Base-by-base conservation (phyloP, 2,113 vertebrate genomes). In the Ptyas mucosa region DNA sequence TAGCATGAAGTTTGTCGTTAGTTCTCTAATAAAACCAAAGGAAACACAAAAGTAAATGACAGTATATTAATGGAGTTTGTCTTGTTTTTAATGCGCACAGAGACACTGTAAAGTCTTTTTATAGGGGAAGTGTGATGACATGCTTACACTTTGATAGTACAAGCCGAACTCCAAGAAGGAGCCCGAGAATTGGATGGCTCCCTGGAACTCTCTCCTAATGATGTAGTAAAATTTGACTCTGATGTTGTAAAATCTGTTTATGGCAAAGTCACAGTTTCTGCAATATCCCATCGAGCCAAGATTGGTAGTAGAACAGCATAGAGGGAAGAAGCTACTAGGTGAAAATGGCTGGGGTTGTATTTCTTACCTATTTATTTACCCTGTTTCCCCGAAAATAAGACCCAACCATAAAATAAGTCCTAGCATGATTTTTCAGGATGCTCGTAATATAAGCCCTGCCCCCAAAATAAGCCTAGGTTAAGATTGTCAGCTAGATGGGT, bases 211-310 rank as follows among this genome's bases (percentile, higher is more conserved):
- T 97, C 95, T 91, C 93, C 96, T 98, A 98, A 98, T 98, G 97
- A 98, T 98, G 97, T 94, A 96, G 96, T 98, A 98, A 98, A 98
- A 98, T 97, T 97, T 97, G 97, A 98, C 97, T 97, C 97, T 98
- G 97, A 98, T 98, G 98, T 97, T 98, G 97, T 98, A 98, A 98
- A 98, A 97, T 98, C 97, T 97, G 98, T 98, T 98, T 98, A 98
- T 97, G 94, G 96, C 94, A 95, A 98, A 96, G 92, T 96, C 95
- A 95, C 89, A 96, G 97, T 95, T 98, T 97, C 97, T 96, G 97
- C 95, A 95, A 96, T 94, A 95, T 97, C 93, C 96, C 95, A 94
- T 96, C 58, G 51, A 94, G 93, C 94, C 96, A 94, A 96, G 88
- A 10, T 51, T 93, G 39, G 24, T 92, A 95, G 39, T 20, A 92